Evolutionary conservation across 2,888 invertebrate species (phyloP).

Genomic region (Encarsia formosa): DNA sequence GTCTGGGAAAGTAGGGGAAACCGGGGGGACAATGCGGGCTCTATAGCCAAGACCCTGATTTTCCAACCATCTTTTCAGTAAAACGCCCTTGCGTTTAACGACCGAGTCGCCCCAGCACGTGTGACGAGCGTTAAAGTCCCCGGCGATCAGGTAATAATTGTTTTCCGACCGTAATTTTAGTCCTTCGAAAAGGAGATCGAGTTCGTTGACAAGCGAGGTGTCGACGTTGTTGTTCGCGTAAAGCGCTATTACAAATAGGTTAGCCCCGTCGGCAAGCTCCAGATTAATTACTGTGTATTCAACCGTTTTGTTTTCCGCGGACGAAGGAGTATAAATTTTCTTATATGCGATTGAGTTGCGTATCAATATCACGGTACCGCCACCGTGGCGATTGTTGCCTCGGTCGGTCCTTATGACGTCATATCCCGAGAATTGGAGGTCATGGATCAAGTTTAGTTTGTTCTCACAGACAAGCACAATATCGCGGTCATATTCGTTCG

Average conservation of each 20-base stretch:
- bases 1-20: background rate
- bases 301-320: background rate
- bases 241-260: slow-evolving; percentile 13
- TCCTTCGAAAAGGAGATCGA: slow-evolving; percentile 5
- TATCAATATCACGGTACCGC: slow-evolving; percentile 19
- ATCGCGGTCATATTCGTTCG: slow-evolving; percentile 12
- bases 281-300: slow-evolving; percentile 5
- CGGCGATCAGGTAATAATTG: slow-evolving; percentile 24
- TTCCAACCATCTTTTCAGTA: background rate
- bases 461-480: slow-evolving; percentile 19
- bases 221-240: slow-evolving; percentile 14
- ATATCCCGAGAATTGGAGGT: slow-evolving; percentile 9
- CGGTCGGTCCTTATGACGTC: slow-evolving; percentile 16
- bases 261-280: background rate
- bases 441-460: slow-evolving; percentile 18
- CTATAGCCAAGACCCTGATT: background rate
- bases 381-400: slow-evolving; percentile 8
- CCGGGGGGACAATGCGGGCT: background rate
- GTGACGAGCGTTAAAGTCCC: slow-evolving; percentile 24
- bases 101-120: slow-evolving; percentile 8
- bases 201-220: slow-evolving; percentile 7
- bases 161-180: slow-evolving; percentile 2
- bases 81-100: slow-evolving; percentile 10
- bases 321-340: background rate
- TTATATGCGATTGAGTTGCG: slow-evolving; percentile 3